Base-by-base conservation (phyloP, 2,797 vertebrate species). In the Pogonophryne albipinna region DNA sequence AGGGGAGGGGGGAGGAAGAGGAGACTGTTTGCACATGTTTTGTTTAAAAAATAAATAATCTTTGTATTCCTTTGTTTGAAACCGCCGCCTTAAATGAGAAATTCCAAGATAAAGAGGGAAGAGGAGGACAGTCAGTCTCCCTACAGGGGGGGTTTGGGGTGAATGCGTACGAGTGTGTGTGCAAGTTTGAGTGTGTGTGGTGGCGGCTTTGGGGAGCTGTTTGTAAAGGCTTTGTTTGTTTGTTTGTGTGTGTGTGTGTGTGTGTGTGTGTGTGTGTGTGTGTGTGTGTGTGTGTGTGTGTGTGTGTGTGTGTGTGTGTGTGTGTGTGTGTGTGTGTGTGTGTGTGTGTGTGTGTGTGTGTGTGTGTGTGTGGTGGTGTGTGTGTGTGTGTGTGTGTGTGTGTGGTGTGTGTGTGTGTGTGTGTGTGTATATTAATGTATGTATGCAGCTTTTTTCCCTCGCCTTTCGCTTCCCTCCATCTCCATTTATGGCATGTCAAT, bases 401-500 rank as follows among this genome's bases (percentile, higher is more conserved):
- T 27, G 27, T 27, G 27, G 50, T 78, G 78, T 60, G 74, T 74
- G 79, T 52, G 67, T 72, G 49, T 78, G 69, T 66, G 71, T 76
- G 79, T 45, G 63, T 55, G 45, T 42, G 82, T 80, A 83, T 87
- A 90, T 87, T 87, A 86, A 87, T 92, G 85, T 87, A 87, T 89
- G 85, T 73, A 76, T 87, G 82, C 74, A 84, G 70, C 34, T 59
- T 61, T 80, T 66, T 73, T 74, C 70, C 20, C 45, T 66, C 75
- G 45, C 23, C 38, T 42, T 60, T 85, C 16, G 56, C 80, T 79
- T 89, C 78, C 84, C 76, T 90, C 80, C 75, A 82, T 91, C 73
- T 83, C 92, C 89, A 92, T 93, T 93, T 93, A 92, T 93, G 90
- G 91, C 87, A 85, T 87, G 87, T 88, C 93, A 92, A 91, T 92